These are phyloP conservation scores for Perizoma affinitatum DNA, from an alignment of 2,888 invertebrate species.

Conservation along the genomic window DNA sequence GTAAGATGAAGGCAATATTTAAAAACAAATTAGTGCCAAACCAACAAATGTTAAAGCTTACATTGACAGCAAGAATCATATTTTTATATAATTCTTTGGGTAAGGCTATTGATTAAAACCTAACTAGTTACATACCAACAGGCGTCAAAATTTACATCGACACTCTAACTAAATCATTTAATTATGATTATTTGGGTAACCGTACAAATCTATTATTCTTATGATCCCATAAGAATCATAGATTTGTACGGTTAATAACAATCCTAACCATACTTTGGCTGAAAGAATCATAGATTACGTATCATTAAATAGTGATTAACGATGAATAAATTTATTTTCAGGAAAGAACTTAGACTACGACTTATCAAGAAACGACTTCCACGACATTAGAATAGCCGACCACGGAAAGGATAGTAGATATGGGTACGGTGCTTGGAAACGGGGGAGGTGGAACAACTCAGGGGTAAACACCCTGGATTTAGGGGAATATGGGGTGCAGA, in stretches of 20 bases:
- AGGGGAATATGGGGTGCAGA: constrained; percentile 38
- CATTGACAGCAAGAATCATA: constrained; percentile 31
- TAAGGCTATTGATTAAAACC: constrained; percentile 9
- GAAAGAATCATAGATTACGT: no score
- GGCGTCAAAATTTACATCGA: constrained; percentile 54
- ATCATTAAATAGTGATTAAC: no score
- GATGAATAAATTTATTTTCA: constrained; percentile 1
- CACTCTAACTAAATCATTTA: constrained; percentile 31
- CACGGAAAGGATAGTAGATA: constrained; percentile 32
- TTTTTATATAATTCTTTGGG: constrained; percentile 35
- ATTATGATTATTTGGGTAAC: constrained; percentile 28
- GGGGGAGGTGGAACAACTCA: constrained; percentile 65
- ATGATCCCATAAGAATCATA: no score
- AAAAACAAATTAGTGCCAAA: no score
- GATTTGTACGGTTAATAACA: no score
- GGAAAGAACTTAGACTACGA: constrained; percentile 23
- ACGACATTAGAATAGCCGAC: constrained; percentile 5
- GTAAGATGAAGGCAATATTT: no score
- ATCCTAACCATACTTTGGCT: no score
- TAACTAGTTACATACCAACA: constrained; percentile 61
- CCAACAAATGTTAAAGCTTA: constrained; percentile 56
- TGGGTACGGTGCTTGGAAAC: constrained; percentile 67
- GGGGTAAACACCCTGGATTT: constrained; percentile 57
- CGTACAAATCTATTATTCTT: no score
- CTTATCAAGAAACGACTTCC: constrained; percentile 21